Conservation (phyloP, 2,113 vertebrate species). For the Motacilla alba region DNA sequence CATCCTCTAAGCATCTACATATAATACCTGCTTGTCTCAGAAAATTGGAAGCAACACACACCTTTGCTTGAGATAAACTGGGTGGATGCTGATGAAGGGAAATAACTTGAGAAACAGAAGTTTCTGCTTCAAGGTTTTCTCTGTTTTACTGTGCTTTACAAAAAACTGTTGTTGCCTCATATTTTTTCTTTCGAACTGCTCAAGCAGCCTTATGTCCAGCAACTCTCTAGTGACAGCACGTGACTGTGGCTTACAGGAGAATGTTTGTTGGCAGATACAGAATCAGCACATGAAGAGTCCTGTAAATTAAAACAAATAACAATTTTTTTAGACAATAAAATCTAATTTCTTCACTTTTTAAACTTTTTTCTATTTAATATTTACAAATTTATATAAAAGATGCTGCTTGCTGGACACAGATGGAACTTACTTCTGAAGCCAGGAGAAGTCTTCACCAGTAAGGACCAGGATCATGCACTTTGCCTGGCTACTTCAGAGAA, state of each 20-base stretch:
- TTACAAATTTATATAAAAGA: not conserved
- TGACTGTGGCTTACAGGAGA: conserved; percentile 44
- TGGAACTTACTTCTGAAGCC: conserved; percentile 59
- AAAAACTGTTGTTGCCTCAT: conserved; percentile 1
- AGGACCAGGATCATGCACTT: not conserved
- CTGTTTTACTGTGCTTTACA: conserved; percentile 45
- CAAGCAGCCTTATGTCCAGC: conserved; percentile 55
- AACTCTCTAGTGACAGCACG: conserved; percentile 45
- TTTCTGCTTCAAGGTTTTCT: conserved; percentile 54
- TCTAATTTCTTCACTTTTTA: not conserved
- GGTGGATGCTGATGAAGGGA: conserved; percentile 3
- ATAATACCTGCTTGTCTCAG: conserved; percentile 18
- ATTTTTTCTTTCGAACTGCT: conserved; percentile 32
- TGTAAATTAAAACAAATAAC: conserved; percentile 68
- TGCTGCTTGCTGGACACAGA: not conserved
- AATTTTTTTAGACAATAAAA: conserved; percentile 39
- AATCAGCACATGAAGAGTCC: conserved; percentile 51
- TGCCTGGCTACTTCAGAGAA: conserved; percentile 52
- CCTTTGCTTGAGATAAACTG: conserved; percentile 25
- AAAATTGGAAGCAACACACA: not conserved
- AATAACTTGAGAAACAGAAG: conserved; percentile 33
- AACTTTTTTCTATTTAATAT: not conserved
- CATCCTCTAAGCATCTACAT: not conserved
- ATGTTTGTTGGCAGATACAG: conserved; percentile 55
- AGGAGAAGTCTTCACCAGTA: conserved; percentile 57